These are phyloP conservation scores for Yasuhikotakia modesta DNA, from an alignment of 2,797 vertebrate genomes.

Conservation along the genomic window DNA sequence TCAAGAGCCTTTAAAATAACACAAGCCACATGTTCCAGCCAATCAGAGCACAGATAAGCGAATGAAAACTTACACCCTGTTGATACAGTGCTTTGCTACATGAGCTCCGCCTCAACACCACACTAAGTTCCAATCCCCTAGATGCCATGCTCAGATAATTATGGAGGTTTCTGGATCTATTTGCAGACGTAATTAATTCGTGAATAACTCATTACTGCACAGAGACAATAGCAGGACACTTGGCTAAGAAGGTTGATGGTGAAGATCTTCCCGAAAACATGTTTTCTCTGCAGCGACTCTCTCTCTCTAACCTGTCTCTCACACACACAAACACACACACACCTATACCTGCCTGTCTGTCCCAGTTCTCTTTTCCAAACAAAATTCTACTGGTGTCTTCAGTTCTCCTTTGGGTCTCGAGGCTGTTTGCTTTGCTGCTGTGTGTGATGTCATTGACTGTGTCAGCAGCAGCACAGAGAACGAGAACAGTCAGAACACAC, in stretches of 20 bases:
- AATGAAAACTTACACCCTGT: neutral
- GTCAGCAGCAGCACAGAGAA: constrained; percentile 15
- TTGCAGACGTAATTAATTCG: constrained; percentile 42
- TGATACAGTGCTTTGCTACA: too few relatives aligned
- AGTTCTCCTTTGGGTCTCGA: constrained; percentile 2
- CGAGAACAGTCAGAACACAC: neutral
- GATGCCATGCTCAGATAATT: neutral
- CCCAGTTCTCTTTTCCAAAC: constrained; percentile 17
- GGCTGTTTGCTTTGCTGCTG: constrained; percentile 22
- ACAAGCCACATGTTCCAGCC: neutral
- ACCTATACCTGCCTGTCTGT: constrained; percentile 19
- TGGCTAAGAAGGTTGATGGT: neutral
- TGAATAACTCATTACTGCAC: constrained; percentile 39
- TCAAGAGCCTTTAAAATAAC: neutral
- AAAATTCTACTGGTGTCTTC: constrained; percentile 1
- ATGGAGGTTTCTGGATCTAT: constrained; percentile 31
- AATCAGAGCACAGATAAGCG: neutral
- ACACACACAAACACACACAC: neutral
- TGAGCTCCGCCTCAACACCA: neutral
- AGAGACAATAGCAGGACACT: neutral
- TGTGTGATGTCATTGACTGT: constrained; percentile 24
- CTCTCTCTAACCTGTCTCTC: neutral
- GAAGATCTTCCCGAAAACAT: constrained; percentile 5
- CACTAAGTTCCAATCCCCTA: neutral
- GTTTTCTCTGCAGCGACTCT: too few relatives aligned